Evolutionary conservation across 2,113 vertebrate species (phyloP).

Genomic region (Chauna torquata): DNA sequence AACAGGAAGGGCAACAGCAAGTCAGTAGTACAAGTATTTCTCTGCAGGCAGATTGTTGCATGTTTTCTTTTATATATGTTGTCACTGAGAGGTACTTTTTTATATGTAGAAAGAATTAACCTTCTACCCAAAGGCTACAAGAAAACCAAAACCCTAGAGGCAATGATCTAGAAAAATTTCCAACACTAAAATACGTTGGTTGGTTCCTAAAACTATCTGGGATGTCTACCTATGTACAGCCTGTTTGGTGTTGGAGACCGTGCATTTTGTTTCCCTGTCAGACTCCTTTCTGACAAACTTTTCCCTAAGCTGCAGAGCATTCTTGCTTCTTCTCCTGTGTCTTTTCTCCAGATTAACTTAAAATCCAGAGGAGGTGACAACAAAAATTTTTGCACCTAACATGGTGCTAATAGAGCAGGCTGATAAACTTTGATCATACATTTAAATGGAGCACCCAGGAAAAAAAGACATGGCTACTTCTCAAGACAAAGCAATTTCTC

Average conservation of each 20-base stretch:
- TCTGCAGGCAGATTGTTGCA: background rate
- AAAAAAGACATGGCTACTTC: conserved; percentile 58
- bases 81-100: background rate
- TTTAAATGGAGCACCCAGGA: conserved; percentile 64
- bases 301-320: background rate
- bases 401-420: conserved; percentile 38
- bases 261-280: background rate
- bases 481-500: conserved; percentile 69
- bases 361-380: conserved; percentile 34
- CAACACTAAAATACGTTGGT: background rate
- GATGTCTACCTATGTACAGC: background rate
- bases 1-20: background rate
- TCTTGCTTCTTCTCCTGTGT: background rate
- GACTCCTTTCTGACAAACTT: background rate
- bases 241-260: background rate
- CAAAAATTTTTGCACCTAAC: conserved; percentile 48
- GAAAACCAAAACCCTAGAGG: background rate
- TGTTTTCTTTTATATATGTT: background rate
- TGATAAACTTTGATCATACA: conserved; percentile 66
- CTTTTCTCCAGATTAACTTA: conserved; percentile 7
- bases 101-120: background rate
- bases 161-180: background rate
- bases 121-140: background rate
- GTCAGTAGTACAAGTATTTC: background rate
- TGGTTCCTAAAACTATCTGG: background rate